phyloP scores from a whole-genome alignment of 2,797 vertebrate genomes.

The Parambassis ranga region DNA sequence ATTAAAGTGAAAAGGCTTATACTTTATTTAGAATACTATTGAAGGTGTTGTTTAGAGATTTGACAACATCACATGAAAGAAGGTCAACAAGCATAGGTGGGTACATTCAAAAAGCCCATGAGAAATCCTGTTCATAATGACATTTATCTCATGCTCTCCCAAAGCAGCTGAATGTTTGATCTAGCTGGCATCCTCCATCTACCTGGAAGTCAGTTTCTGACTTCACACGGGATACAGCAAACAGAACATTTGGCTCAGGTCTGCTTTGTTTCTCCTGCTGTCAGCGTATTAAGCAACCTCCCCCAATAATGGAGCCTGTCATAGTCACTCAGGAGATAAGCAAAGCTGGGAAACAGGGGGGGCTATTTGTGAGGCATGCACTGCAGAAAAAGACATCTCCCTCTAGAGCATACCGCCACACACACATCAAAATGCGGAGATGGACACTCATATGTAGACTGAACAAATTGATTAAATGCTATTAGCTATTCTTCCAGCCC shows the following conservation, averaged over 20 bases:
- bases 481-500: constrained; percentile 48
- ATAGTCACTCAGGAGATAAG: constrained; percentile 37
- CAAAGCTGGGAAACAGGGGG: constrained; percentile 13
- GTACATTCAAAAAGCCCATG: no score
- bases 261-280: neutral
- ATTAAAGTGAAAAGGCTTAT: neutral
- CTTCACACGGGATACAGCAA: constrained; percentile 29
- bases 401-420: neutral
- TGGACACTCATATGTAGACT: neutral
- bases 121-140: neutral
- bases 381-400: neutral
- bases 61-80: neutral
- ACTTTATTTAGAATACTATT: neutral
- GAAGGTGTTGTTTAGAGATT: neutral
- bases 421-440: constrained; percentile 26
- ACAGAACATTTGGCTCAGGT: constrained; percentile 20
- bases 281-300: constrained; percentile 39
- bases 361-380: constrained; percentile 28
- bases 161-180: constrained; percentile 18
- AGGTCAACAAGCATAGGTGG: neutral
- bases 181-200: neutral
- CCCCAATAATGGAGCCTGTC: constrained; percentile 37
- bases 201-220: constrained; percentile 19
- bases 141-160: neutral
- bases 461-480: constrained; percentile 41